phyloP scores from a whole-genome alignment of 2,797 vertebrate species.

The Distichodus sexfasciatus region DNA sequence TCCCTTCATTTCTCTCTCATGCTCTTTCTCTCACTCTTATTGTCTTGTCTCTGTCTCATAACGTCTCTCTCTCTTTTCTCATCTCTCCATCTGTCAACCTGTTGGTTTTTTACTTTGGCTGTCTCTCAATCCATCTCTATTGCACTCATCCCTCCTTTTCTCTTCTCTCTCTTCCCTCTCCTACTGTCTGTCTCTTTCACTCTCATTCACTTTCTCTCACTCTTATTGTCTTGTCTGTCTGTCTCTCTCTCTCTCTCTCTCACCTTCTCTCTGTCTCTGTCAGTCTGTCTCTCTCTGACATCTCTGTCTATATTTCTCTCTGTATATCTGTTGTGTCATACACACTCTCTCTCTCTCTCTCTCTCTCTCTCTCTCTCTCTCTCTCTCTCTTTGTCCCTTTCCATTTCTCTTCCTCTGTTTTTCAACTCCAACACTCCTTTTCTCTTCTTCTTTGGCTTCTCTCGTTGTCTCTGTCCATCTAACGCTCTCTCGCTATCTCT shows the following conservation, averaged over 20 bases:
- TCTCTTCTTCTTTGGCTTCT: not conserved
- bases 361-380: slow-evolving; percentile 52
- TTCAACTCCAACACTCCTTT: not conserved
- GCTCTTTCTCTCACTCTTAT: no score
- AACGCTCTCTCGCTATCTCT: no score
- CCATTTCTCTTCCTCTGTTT: not conserved
- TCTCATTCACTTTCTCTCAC: not conserved
- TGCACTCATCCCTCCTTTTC: no score
- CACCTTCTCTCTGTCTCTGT: not conserved
- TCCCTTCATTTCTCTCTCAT: no score
- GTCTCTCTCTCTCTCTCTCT: not conserved
- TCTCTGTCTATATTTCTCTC: slow-evolving; percentile 50
- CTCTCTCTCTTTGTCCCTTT: slow-evolving; percentile 12
- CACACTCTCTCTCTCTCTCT: slow-evolving; percentile 65
- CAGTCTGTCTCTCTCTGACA: not conserved
- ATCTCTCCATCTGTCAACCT: slow-evolving; percentile 1
- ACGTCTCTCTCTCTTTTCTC: no score
- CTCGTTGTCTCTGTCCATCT: not conserved
- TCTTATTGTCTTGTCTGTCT: slow-evolving; percentile 5
- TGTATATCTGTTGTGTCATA: slow-evolving; percentile 25
- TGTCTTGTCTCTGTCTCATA: no score
- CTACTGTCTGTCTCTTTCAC: slow-evolving; percentile 9
- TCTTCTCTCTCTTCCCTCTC: not conserved
- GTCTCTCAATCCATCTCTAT: no score
- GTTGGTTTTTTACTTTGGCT: no score